Evolutionary conservation across 2,888 invertebrate species (phyloP).

Genomic region (Drosophila nr. perissopoda): DNA sequence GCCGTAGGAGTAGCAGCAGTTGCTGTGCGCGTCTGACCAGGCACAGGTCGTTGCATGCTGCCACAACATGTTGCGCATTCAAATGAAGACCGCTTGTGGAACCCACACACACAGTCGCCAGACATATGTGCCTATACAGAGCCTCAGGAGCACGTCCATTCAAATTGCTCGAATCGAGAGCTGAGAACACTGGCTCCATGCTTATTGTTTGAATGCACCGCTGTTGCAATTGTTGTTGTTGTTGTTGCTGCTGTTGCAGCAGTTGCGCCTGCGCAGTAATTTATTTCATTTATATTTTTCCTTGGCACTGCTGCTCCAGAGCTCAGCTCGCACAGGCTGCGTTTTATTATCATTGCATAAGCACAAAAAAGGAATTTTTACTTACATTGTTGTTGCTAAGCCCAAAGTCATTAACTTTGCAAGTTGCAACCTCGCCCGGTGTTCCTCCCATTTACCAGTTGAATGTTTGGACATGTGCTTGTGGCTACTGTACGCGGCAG

Average conservation of each 20-base stretch:
- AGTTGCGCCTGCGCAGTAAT: slow-evolving; percentile 75
- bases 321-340: slow-evolving; percentile 39
- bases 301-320: not conserved
- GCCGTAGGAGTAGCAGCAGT: slow-evolving; percentile 70
- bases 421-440: slow-evolving; percentile 37
- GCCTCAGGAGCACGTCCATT: slow-evolving; percentile 65
- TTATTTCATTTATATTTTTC: slow-evolving; percentile 67
- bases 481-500: slow-evolving; percentile 66
- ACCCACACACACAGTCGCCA: slow-evolving; percentile 29
- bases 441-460: slow-evolving; percentile 34
- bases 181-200: slow-evolving; percentile 16
- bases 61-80: slow-evolving; percentile 66
- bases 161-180: slow-evolving; percentile 53
- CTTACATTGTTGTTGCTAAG: slow-evolving; percentile 54
- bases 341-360: slow-evolving; percentile 72
- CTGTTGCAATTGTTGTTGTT: slow-evolving; percentile 1
- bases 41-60: slow-evolving; percentile 34
- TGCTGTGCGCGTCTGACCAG: slow-evolving; percentile 22
- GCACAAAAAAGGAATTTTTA: slow-evolving; percentile 62
- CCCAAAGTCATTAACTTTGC: slow-evolving; percentile 66
- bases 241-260: slow-evolving; percentile 2
- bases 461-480: slow-evolving; percentile 63
- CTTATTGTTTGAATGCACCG: slow-evolving; percentile 43
- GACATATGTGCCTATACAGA: not conserved
- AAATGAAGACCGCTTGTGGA: slow-evolving; percentile 54